These are phyloP conservation scores for Borostomias antarcticus DNA, from an alignment of 2,797 vertebrate species.

Conservation along the genomic window DNA sequence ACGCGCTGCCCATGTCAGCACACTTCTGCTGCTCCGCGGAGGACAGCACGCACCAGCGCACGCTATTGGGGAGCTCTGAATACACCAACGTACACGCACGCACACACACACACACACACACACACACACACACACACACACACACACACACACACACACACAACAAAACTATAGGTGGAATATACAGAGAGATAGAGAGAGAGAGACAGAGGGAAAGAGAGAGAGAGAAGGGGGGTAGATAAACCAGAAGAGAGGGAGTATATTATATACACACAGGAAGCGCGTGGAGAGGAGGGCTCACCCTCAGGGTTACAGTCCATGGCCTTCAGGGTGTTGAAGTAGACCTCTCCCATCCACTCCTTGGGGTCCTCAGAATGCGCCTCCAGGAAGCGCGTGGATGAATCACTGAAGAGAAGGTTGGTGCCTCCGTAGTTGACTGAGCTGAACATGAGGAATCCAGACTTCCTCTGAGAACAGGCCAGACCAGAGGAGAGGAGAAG, in stretches of 20 bases:
- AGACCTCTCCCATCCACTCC: constrained; percentile 84
- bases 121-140: constrained; percentile 10
- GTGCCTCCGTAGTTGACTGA: constrained; percentile 64
- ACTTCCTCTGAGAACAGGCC: constrained; percentile 65
- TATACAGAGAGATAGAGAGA: background rate
- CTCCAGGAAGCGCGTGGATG: constrained; percentile 69
- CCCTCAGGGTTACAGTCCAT: constrained; percentile 82
- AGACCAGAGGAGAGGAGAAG: constrained; percentile 18
- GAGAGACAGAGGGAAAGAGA: background rate
- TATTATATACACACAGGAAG: background rate
- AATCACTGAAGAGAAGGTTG: constrained; percentile 86
- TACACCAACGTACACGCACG: background rate
- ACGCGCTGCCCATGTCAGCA: constrained; percentile 81
- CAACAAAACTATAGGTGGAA: background rate
- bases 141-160: constrained; percentile 3
- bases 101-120: background rate
- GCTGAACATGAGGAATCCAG: constrained; percentile 85
- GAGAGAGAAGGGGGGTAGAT: background rate
- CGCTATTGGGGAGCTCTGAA: constrained; percentile 69
- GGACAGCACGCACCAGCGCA: constrained; percentile 91
- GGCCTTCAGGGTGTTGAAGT: constrained; percentile 78
- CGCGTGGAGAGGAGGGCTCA: constrained; percentile 52
- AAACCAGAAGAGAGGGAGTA: background rate
- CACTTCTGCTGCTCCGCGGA: constrained; percentile 88
- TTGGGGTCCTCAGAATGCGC: constrained; percentile 75